Evolutionary conservation across 2,113 vertebrate genomes (phyloP).

Genomic region (Melanostigma gelatinosum): DNA sequence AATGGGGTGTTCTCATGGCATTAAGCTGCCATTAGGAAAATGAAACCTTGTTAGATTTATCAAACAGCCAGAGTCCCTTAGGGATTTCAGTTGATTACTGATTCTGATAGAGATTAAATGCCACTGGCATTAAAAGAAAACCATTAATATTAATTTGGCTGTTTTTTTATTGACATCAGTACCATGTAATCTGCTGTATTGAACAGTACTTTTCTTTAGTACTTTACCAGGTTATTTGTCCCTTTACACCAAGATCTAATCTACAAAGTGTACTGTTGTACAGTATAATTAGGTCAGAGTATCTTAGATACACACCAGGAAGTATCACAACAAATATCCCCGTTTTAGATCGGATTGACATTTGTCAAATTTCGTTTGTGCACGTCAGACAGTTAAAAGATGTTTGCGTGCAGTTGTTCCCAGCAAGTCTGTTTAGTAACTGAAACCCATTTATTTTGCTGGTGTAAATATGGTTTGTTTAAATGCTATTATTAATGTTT

Average conservation of each 20-base stretch:
- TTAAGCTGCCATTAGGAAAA: conserved; percentile 74
- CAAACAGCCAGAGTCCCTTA: conserved; percentile 26
- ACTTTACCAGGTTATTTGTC: not conserved
- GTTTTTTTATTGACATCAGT: conserved; percentile 11
- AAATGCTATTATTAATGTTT: conserved; percentile 1
- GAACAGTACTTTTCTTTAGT: not conserved
- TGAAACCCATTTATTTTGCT: not conserved
- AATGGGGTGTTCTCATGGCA: conserved; percentile 50
- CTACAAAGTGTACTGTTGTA: conserved; percentile 4
- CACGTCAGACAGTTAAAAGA: not conserved
- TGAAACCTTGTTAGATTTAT: conserved; percentile 64
- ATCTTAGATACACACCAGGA: conserved; percentile 20
- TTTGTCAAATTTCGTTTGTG: conserved; percentile 15
- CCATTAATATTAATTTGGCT: conserved; percentile 1
- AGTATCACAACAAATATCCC: conserved; percentile 1
- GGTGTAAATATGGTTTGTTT: not conserved
- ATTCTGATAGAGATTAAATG: conserved; percentile 41
- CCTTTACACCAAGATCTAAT: not conserved
- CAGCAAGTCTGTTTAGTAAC: not conserved
- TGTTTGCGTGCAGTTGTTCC: not conserved
- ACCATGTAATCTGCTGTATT: not conserved
- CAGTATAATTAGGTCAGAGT: conserved; percentile 7
- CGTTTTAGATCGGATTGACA: conserved; percentile 13
- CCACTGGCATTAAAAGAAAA: not conserved
- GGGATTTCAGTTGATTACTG: conserved; percentile 45